phyloP scores from a whole-genome alignment of 1,140 invertebrate species.

The Megalonaias nervosa region DNA sequence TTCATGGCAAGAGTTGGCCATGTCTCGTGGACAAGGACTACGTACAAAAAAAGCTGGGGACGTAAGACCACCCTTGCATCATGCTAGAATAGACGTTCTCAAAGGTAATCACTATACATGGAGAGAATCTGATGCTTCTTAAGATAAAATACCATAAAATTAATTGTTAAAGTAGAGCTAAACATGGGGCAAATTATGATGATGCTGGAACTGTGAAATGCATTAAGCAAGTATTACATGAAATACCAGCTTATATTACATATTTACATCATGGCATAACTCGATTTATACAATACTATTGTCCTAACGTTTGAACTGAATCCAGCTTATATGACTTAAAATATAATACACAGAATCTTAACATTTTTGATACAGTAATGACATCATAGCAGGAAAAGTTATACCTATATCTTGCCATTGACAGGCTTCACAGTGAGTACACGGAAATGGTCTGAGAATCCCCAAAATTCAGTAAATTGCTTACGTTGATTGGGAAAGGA shows the following conservation, averaged over 20 bases:
- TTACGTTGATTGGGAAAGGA: too few species aligned
- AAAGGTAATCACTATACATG: neutral
- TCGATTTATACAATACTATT: neutral
- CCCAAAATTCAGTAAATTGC: too few species aligned
- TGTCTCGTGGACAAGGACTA: slow-evolving; percentile 15
- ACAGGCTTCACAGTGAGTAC: too few species aligned
- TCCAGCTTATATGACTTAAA: too few species aligned
- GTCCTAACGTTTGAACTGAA: too few species aligned
- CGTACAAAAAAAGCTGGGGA: slow-evolving; percentile 16
- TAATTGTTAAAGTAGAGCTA: neutral
- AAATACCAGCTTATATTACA: neutral
- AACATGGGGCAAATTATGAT: neutral
- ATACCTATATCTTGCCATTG: too few species aligned
- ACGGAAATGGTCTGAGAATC: too few species aligned
- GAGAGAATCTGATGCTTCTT: neutral
- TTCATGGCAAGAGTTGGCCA: slow-evolving; percentile 7
- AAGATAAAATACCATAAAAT: neutral
- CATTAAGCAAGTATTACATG: neutral
- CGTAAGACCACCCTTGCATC: slow-evolving; percentile 3
- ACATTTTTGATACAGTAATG: too few species aligned
- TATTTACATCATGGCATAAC: neutral
- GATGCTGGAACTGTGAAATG: neutral
- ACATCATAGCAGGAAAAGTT: too few species aligned
- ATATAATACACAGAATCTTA: too few species aligned
- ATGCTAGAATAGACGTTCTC: neutral